Percentiles rank a stretch among this genome's conserved stretches.
Conservation (phyloP, 2,797 vertebrate genomes). For the Cottoperca gobio region DNA sequence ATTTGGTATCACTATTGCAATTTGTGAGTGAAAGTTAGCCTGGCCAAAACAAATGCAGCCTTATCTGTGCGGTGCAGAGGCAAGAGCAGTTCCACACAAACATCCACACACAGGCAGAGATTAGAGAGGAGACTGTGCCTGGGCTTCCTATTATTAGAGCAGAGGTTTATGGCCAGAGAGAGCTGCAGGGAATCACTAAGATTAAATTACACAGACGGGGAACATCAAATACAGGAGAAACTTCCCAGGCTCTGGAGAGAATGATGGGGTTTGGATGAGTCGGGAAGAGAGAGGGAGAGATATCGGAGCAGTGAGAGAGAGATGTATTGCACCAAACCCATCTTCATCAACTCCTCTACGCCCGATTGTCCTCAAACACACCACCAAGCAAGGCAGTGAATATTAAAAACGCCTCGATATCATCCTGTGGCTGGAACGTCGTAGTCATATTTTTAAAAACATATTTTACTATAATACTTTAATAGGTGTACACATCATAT, state of each 20-base stretch:
- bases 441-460: too few species aligned
- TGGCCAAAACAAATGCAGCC: conserved; percentile 66
- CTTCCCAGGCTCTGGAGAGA: conserved; percentile 66
- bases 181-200: conserved; percentile 82
- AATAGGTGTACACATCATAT: neutral
- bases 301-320: conserved; percentile 34
- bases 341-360: conserved; percentile 26
- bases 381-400: neutral
- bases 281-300: conserved; percentile 40
- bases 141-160: conserved; percentile 83
- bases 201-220: conserved; percentile 85
- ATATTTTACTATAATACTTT: too few species aligned
- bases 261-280: conserved; percentile 54
- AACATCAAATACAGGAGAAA: conserved; percentile 82
- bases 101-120: conserved; percentile 73
- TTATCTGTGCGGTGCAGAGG: conserved; percentile 78
- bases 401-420: neutral
- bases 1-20: conserved; percentile 56
- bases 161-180: conserved; percentile 79
- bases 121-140: conserved; percentile 80
- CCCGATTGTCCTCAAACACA: conserved; percentile 40
- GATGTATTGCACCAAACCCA: conserved; percentile 38
- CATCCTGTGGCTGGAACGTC: neutral
- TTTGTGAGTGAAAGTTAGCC: conserved; percentile 60
- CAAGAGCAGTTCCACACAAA: conserved; percentile 54